Base-by-base conservation (phyloP, 2,888 invertebrate genomes). In the Laspeyria flexula region DNA sequence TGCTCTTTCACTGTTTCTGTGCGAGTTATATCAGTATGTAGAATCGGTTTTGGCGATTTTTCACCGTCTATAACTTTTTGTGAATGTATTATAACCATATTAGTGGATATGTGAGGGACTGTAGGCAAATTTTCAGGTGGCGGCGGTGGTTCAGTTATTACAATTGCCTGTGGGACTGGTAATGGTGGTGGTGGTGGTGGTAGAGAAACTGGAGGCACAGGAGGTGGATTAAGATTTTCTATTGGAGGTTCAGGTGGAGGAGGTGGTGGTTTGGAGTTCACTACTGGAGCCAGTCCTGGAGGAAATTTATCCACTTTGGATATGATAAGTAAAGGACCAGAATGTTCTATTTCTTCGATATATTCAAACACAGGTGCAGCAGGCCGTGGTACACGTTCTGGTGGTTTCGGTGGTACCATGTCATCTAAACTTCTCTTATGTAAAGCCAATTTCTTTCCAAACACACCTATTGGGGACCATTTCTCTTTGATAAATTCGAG, bases 391-490 rank as follows among this genome's bases (percentile, higher is more conserved):
- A 46, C 54, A 0, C 21, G 13, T 0, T 27, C 10, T 12, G 51
- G 45, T 10, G 29, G 21, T n/a, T n/a, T n/a, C 34, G 9, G 12
- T 11, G 48, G 38, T 18, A 27, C 29, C 31, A 41, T 15, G 13
- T 43, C 47, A 12, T 33, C 50, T 27, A 53, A 29, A 30, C 68
- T 62, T 25, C 76, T 64, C 40, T 71, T 77, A 13, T 64, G 55
- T 44, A 77, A 62, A 1, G 51, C 49, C 42, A 59, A 53, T 29
- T 60, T 62, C 21, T 43, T 60, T 43, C 78, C 77, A 55, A 79
- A 77, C 18, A 57, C 65, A 34, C 82, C 84, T 25, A 88, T 79
- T 0, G 86, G 82, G 0, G 79, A 70, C 77, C 81, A 78, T 60
- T 79, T 81, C 35, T 85, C 81, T 12, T 73, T 81, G 7, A 83